Evolutionary conservation across 2,113 vertebrate species (phyloP), one percentile per base, ranked within the genome.

Genomic region (Coptodon rendalli): DNA sequence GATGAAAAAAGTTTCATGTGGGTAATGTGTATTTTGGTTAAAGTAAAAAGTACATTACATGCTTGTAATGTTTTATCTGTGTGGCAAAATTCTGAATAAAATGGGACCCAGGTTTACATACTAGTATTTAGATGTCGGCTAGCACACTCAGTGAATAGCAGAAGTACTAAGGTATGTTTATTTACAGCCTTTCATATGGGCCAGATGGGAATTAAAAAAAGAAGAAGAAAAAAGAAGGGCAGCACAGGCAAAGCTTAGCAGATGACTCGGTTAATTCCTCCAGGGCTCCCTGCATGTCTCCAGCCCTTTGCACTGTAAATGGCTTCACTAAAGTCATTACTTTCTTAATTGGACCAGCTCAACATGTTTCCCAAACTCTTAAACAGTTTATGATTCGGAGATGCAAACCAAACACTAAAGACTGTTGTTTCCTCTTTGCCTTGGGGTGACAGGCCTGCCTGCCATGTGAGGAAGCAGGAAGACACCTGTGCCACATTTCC

Each of bases 321-420:
- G 86, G 89, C 92, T 91, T 89, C 90, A 90, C 90, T 94, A 92
- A 94, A 94, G 90, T 86, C 89, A 94, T 95, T 95, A 95, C 86
- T 86, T 86, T 87, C 91, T 90, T 94, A 96, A 95, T 93, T 95
- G 92, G 89, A 86, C 86, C 88, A 90, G 82, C 92, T 92, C 71
- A 84, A 43, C 89, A 88, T 94, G 87, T 95, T 93, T 94, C 92
- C 87, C 76, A 92, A 90, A 89, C 88, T 93, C 86, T 93, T 93
- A 95, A 95, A 92, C 83, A 89, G 86, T 96, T 96, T 95, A 96
- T 91, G 89, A 94, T 94, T 94, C 85, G 45, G 82, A 91, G 90
- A 89, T 81, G 53, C 54, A 93, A 94, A 78, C 71, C 43, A 73
- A 73, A 85, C 85, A 83, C 81, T 16, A 19, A 90, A 84, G 29